A percentile compares a stretch with the other conserved stretches of the same genome.
These are phyloP conservation scores for Brenthis daphne DNA, from an alignment of 2,888 invertebrate species.

Conservation along the genomic window DNA sequence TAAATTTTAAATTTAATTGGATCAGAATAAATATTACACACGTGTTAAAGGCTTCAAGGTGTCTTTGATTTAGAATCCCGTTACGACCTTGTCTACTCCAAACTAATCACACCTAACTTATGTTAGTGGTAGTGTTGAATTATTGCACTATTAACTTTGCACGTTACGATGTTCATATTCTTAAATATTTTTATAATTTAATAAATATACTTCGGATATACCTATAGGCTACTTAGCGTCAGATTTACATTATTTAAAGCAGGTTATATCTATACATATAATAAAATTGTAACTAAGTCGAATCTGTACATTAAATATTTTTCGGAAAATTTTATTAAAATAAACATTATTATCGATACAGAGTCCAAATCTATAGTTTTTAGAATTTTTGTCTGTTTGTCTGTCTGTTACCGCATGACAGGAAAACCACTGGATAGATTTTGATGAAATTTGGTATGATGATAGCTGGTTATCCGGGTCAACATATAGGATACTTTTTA, in stretches of 20 bases:
- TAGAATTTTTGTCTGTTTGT: too few species aligned
- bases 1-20: slow-evolving; percentile 10
- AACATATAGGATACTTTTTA: too few species aligned
- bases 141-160: slow-evolving; percentile 30
- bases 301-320: too few species aligned
- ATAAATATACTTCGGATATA: not conserved
- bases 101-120: slow-evolving; percentile 38
- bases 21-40: slow-evolving; percentile 12
- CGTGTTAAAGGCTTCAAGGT: slow-evolving; percentile 30
- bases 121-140: slow-evolving; percentile 30
- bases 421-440: too few species aligned
- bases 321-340: too few species aligned
- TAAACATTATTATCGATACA: too few species aligned
- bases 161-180: slow-evolving; percentile 19
- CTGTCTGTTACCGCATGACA: too few species aligned
- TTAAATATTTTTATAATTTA: slow-evolving; percentile 1
- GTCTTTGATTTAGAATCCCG: slow-evolving; percentile 36
- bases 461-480: too few species aligned
- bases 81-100: slow-evolving; percentile 36
- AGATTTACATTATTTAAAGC: not conserved
- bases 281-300: too few species aligned
- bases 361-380: too few species aligned
- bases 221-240: not conserved
- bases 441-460: too few species aligned
- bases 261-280: too few species aligned